phyloP scores from a whole-genome alignment of 2,888 invertebrate species.

The Sympetrum striolatum region DNA sequence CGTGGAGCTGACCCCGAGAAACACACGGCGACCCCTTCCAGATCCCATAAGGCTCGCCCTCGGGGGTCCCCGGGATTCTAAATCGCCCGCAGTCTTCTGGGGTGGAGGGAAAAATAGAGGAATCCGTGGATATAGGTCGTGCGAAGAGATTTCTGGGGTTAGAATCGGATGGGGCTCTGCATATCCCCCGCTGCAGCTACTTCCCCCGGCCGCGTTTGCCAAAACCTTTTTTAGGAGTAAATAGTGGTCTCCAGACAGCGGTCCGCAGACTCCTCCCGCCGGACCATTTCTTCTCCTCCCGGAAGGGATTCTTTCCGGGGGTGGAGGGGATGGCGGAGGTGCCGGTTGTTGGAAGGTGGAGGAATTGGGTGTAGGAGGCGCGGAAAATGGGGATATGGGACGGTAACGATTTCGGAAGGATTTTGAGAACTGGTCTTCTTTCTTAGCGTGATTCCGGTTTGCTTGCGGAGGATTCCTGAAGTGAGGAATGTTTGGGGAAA shows the following conservation, averaged over 20 bases:
- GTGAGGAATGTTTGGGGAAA: too few species aligned
- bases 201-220: background rate
- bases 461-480: too few species aligned
- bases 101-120: background rate
- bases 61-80: background rate
- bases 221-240: background rate
- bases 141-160: background rate
- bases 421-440: too few species aligned
- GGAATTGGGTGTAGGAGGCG: background rate
- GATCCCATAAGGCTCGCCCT: background rate
- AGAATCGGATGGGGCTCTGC: background rate
- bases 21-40: background rate
- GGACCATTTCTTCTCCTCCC: background rate
- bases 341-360: too few species aligned
- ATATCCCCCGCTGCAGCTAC: background rate
- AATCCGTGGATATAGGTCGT: background rate
- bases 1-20: background rate
- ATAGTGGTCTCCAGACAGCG: slow-evolving; percentile 7
- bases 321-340: background rate
- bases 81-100: slow-evolving; percentile 1
- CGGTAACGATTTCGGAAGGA: background rate
- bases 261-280: background rate
- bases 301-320: background rate
- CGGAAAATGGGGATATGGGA: background rate
- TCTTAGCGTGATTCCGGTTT: too few species aligned